These are phyloP conservation scores for Caenorhabditis becei DNA, from an alignment of 2,888 invertebrate genomes.

Conservation along the genomic window DNA sequence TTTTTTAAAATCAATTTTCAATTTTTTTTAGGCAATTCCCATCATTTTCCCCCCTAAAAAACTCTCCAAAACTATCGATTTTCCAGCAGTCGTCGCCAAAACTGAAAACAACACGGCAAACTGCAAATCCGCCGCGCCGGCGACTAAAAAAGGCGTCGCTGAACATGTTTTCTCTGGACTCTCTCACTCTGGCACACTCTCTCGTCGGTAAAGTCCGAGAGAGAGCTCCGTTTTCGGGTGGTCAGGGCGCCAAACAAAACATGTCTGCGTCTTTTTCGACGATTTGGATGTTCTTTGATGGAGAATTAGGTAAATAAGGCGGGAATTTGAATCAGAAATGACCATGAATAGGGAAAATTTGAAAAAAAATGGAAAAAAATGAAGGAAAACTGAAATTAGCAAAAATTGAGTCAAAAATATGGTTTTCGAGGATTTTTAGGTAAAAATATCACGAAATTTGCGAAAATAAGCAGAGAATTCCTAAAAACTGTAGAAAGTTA, in stretches of 20 bases:
- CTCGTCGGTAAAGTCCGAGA: neutral
- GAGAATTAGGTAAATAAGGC: neutral
- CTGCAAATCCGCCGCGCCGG: neutral
- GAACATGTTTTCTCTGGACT: slow-evolving; percentile 2
- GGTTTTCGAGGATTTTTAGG: no score
- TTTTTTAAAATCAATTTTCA: no score
- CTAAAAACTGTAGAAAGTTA: no score
- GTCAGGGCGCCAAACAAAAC: slow-evolving; percentile 28
- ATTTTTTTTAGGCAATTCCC: no score
- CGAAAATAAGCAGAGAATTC: neutral
- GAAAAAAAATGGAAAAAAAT: no score
- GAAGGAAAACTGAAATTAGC: no score
- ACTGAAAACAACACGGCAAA: neutral
- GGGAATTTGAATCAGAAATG: neutral
- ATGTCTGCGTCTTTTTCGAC: neutral
- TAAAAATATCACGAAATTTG: neutral
- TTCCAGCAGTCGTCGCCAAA: neutral
- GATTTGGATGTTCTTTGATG: slow-evolving; percentile 21
- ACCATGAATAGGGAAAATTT: neutral
- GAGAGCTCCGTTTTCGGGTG: slow-evolving; percentile 43
- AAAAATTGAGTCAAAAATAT: no score
- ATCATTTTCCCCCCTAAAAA: no score
- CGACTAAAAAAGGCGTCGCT: slow-evolving; percentile 2
- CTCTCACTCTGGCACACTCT: slow-evolving; percentile 15
- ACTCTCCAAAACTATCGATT: neutral